Conservation (phyloP, 2,888 invertebrate genomes). For the Therioaphis trifolii region DNA sequence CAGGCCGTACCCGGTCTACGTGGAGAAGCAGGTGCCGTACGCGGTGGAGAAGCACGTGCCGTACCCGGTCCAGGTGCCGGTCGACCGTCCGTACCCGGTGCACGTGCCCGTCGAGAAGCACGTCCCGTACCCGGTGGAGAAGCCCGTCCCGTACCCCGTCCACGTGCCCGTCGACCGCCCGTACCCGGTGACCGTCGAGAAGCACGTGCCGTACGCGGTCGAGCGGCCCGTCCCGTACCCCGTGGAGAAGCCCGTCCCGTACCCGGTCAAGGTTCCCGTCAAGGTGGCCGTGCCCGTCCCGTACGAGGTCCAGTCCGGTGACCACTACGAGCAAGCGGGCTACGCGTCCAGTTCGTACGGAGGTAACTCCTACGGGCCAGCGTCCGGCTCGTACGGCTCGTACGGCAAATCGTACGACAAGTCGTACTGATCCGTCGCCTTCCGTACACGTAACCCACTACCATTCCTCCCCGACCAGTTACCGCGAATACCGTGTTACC, state of each 20-base stretch:
- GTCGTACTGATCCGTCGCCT: constrained; percentile 16
- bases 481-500: not conserved
- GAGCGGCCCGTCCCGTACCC: constrained; percentile 70
- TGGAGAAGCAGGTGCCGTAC: constrained; percentile 78
- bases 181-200: constrained; percentile 72
- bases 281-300: constrained; percentile 69
- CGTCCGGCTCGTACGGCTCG: not conserved
- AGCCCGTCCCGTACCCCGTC: constrained; percentile 66
- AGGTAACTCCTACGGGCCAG: not conserved
- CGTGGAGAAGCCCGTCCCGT: constrained; percentile 72
- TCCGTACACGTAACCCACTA: too few relatives aligned
- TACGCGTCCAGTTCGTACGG: constrained; percentile 56
- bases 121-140: constrained; percentile 70
- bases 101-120: constrained; percentile 79
- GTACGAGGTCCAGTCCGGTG: constrained; percentile 77
- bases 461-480: not conserved
- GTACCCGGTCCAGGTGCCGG: constrained; percentile 77
- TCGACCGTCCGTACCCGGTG: constrained; percentile 81
- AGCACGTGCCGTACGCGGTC: constrained; percentile 70
- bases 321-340: constrained; percentile 62
- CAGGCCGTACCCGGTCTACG: constrained; percentile 65
- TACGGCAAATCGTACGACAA: not conserved
- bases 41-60: constrained; percentile 76
- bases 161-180: constrained; percentile 66
- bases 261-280: constrained; percentile 72